Evolutionary conservation across 2,113 vertebrate genomes (phyloP).

Genomic region (Silurus meridionalis): DNA sequence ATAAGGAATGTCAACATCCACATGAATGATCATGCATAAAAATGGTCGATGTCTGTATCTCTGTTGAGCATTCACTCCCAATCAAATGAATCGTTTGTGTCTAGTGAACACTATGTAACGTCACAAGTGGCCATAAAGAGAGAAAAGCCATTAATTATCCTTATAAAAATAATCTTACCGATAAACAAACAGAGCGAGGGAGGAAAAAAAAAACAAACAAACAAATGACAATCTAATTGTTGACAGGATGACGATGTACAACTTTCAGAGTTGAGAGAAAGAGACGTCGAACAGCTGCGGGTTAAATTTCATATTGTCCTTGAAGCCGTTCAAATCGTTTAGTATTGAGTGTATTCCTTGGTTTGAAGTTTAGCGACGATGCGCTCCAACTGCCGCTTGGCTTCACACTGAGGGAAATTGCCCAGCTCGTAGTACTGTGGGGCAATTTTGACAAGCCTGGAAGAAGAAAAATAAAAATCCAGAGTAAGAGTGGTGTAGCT

Average conservation of each 20-base stretch:
- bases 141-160: slow-evolving; percentile 81
- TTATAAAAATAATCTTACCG: slow-evolving; percentile 84
- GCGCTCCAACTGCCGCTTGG: slow-evolving; percentile 95
- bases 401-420: slow-evolving; percentile 98
- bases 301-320: slow-evolving; percentile 63
- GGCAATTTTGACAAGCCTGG: slow-evolving; percentile 95
- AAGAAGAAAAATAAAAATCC: slow-evolving; percentile 36
- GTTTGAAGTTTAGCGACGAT: slow-evolving; percentile 93
- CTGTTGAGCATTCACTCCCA: slow-evolving; percentile 45
- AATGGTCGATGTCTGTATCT: slow-evolving; percentile 76
- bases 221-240: slow-evolving; percentile 79
- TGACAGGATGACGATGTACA: slow-evolving; percentile 83
- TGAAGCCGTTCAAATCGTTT: slow-evolving; percentile 59
- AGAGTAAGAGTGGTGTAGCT: slow-evolving; percentile 4
- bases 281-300: slow-evolving; percentile 72
- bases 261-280: slow-evolving; percentile 74
- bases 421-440: slow-evolving; percentile 97
- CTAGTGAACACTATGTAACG: slow-evolving; percentile 78
- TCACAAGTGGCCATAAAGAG: slow-evolving; percentile 75
- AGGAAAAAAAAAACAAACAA: slow-evolving; percentile 71
- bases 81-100: slow-evolving; percentile 41
- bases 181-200: slow-evolving; percentile 76
- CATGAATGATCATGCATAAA: slow-evolving; percentile 84
- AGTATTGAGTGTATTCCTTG: slow-evolving; percentile 96
- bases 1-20: slow-evolving; percentile 93